Evolutionary conservation across 2,888 invertebrate species (phyloP), one percentile per base, ranked within the genome.

Genomic region (Parapristionchus giblindavisi): DNA sequence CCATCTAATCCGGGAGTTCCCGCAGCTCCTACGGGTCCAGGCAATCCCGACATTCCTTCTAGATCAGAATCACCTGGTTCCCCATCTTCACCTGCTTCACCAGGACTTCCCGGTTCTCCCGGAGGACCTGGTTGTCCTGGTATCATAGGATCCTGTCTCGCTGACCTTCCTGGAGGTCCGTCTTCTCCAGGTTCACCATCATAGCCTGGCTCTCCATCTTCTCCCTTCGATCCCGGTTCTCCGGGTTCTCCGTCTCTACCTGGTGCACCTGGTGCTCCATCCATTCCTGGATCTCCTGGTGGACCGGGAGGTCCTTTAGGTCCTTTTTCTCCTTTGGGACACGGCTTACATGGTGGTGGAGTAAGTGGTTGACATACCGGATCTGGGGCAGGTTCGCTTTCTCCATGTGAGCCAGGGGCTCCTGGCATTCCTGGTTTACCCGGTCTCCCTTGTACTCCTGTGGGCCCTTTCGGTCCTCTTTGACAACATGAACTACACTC

Each of bases 351-450:
- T 73, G 83, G 83, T 76, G 83, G 83, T 58, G 83, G 79, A 27
- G 83, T 83, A 48, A 79, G 78, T 36, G 83, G 81, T 77, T 83
- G 80, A 74, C 83, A 82, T 34, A 82, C 81, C 0, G 82, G 80
- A 58, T 74, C 77, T 61, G 82, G 80, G 36, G 81, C 79, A 48
- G 79, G 78, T 78, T 80, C 83, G 52, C 83, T 77, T 65, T 76
- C 76, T 78, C 83, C 85, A 54, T 82, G 80, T 29, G 77, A 65
- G 77, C 82, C 83, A 56, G 85, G 85, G 38, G 83, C 79, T 76
- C 85, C 85, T 65, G 83, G 85, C 52, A 79, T 75, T 76, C 85
- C 85, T 61, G 85, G 84, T 77, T 81, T 77, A 32, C 68, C 68
- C 6, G 52, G 52, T 32, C 14, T 51, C n/a, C 68, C 68, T n/a